Evolutionary conservation across 2,888 invertebrate species (phyloP).

Genomic region (Folsomia candida): DNA sequence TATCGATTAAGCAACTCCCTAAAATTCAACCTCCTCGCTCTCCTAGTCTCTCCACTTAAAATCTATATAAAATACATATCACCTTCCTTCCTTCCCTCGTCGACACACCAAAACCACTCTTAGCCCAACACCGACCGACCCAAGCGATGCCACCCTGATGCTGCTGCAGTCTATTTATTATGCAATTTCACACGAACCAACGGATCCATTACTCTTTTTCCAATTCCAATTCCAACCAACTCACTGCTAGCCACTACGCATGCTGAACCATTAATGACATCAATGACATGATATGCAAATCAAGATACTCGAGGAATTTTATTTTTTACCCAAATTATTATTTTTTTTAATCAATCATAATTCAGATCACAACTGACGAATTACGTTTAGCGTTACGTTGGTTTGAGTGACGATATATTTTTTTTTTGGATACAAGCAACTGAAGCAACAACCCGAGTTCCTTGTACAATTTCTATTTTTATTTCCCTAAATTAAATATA

Average conservation of each 20-base stretch:
- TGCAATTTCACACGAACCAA: slow-evolving; percentile 18
- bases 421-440: too few relatives aligned
- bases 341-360: too few relatives aligned
- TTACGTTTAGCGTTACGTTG: too few relatives aligned
- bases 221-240: not conserved
- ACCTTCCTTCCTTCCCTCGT: slow-evolving; percentile 12
- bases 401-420: too few relatives aligned
- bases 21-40: slow-evolving; percentile 19
- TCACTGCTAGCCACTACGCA: not conserved
- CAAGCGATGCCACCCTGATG: not conserved
- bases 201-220: not conserved
- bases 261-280: not conserved
- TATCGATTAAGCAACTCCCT: slow-evolving; percentile 46
- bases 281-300: not conserved
- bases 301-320: not conserved
- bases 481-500: too few relatives aligned
- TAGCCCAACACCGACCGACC: too few relatives aligned
- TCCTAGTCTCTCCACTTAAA: slow-evolving; percentile 15
- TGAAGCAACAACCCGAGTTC: too few relatives aligned
- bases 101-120: too few relatives aligned
- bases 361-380: too few relatives aligned
- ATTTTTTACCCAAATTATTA: too few relatives aligned
- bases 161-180: not conserved
- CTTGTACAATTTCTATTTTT: too few relatives aligned
- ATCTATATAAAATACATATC: slow-evolving; percentile 12